Conservation (phyloP, 1,140 invertebrate genomes). For the Solenopsis invicta region DNA sequence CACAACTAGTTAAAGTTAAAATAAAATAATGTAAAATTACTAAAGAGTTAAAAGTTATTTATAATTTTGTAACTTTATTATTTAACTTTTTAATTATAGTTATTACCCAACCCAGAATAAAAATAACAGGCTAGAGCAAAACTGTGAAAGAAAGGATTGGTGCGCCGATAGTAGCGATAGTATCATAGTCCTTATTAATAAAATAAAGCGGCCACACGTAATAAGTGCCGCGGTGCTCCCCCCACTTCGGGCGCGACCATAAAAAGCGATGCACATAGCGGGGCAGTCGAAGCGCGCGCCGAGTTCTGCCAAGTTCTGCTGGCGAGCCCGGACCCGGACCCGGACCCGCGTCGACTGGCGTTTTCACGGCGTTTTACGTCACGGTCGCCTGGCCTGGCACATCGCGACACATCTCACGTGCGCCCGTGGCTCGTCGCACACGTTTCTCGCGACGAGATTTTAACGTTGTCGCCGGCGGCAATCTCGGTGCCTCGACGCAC, state of each 20-base stretch:
- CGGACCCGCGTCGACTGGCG: constrained; percentile 2
- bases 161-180: neutral
- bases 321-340: too few species aligned
- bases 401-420: neutral
- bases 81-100: neutral
- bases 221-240: constrained; percentile 46
- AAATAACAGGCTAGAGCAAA: neutral
- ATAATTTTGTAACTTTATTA: too few species aligned
- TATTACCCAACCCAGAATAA: neutral
- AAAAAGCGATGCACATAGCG: constrained; percentile 46
- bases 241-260: constrained; percentile 51
- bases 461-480: neutral
- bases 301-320: constrained; percentile 32
- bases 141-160: neutral
- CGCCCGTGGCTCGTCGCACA: neutral
- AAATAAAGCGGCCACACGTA: neutral
- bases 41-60: too few species aligned
- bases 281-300: constrained; percentile 67
- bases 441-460: neutral
- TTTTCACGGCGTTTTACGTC: constrained; percentile 47
- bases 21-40: too few species aligned
- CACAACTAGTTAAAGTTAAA: too few species aligned
- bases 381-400: constrained; percentile 39
- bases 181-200: constrained; percentile 9
- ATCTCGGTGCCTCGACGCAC: neutral